Conservation (phyloP, 2,888 invertebrate genomes). For the Spisula solida region DNA sequence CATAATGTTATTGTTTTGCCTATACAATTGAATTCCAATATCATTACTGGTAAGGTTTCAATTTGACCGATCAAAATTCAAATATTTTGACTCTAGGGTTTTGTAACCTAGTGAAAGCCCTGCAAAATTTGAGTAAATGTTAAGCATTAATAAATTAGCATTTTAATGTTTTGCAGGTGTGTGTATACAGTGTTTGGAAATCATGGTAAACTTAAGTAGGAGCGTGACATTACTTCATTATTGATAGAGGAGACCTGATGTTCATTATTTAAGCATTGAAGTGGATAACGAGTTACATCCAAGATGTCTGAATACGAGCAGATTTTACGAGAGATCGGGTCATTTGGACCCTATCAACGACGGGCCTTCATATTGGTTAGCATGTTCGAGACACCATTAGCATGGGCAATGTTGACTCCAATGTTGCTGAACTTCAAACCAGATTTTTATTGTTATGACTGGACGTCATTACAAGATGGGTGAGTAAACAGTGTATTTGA, state of each 20-base stretch:
- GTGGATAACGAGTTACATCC: background rate
- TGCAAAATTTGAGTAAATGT: background rate
- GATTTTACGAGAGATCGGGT: slow-evolving; percentile 80
- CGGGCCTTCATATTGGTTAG: slow-evolving; percentile 84
- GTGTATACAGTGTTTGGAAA: background rate
- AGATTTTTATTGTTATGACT: slow-evolving; percentile 76
- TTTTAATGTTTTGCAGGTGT: background rate
- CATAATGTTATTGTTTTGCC: too few species aligned
- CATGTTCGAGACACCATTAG: slow-evolving; percentile 85
- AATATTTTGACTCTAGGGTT: background rate
- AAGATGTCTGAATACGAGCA: slow-evolving; percentile 83
- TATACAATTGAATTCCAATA: background rate
- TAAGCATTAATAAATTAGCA: background rate
- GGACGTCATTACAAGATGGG: slow-evolving; percentile 50
- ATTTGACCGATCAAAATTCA: background rate
- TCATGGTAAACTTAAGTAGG: background rate
- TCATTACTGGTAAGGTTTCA: too few species aligned
- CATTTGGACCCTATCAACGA: slow-evolving; percentile 85
- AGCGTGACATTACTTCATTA: background rate
- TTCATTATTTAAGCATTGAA: background rate
- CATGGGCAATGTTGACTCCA: slow-evolving; percentile 86
- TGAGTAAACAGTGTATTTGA: too few species aligned
- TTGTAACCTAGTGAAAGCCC: background rate
- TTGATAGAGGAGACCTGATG: background rate
- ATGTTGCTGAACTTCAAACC: slow-evolving; percentile 81